Evolutionary conservation across 2,797 vertebrate genomes (phyloP).

Genomic region (Pseudochirops corinnae): DNA sequence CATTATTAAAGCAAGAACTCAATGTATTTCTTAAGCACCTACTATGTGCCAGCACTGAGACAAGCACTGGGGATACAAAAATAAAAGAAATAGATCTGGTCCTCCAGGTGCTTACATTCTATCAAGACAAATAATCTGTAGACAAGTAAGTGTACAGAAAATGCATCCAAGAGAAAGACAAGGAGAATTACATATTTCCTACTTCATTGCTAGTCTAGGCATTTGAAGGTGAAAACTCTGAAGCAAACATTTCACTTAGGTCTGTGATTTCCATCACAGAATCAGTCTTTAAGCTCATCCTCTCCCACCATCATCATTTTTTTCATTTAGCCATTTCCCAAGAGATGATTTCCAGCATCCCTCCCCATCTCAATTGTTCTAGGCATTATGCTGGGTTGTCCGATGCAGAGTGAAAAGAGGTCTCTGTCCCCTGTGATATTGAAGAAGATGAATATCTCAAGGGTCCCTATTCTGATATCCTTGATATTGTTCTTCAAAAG

Average conservation of each 20-base stretch:
- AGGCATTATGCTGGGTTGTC: background rate
- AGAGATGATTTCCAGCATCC: slow-evolving; percentile 21
- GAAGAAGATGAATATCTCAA: slow-evolving; percentile 1
- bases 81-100: background rate
- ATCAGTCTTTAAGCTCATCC: background rate
- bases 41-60: background rate
- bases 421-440: background rate
- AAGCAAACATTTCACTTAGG: slow-evolving; percentile 2
- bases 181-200: slow-evolving; percentile 4
- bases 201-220: slow-evolving; percentile 5
- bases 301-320: background rate
- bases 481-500: slow-evolving; percentile 13
- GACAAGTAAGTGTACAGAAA: background rate
- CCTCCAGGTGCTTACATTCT: background rate
- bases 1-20: background rate
- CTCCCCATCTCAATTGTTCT: slow-evolving; percentile 11
- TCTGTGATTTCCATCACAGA: slow-evolving; percentile 25
- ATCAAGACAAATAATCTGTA: background rate
- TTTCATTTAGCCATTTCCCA: background rate
- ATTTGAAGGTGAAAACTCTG: slow-evolving; percentile 4
- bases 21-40: background rate
- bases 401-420: background rate
- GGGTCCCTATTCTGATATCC: slow-evolving; percentile 7
- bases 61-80: background rate
- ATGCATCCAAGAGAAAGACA: slow-evolving; percentile 4